Base-by-base conservation (phyloP, 2,113 vertebrate genomes). In the Brachionichthys hirsutus region DNA sequence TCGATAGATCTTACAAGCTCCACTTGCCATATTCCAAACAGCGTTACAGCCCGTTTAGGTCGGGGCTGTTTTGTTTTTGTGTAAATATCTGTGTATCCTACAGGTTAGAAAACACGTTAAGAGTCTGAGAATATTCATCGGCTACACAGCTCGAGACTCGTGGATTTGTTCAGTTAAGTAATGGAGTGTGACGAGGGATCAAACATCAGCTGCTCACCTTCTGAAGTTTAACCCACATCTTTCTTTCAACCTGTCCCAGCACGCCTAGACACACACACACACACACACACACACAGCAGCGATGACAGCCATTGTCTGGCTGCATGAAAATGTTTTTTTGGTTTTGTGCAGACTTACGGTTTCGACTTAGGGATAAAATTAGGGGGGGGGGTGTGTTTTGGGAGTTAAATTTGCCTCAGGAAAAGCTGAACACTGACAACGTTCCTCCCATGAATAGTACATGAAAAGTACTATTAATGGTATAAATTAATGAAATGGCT, bases 161-260 rank as follows among this genome's bases (percentile, higher is more conserved):
- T 62, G 78, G 76, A 80, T 86, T 82, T 72, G 35, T 52, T 74
- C 61, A 75, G 64, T 86, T 76, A 73, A 47, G 64, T 86, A 85
- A 88, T 85, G 41, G 50, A 50, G 10, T 56, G 50, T 86, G 75
- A 81, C 83, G 77, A 68, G 77, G 75, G 86, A 85, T 89, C 76
- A 87, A 83, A 78, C 60, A 77, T 80, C 46, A 16, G 58, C 68
- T 45, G 73, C 47, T 77, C 59, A 49, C 62, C 80, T 30, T 49
- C 65, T 74, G 43, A 65, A 77, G 83, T 80, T 88, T 84, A 89
- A 78, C 84, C 76, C 30, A 85, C 69, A 59, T 85, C 63, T 56
- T n/a, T 62, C 58, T 61, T 57, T 67, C 35, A 63, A 61, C 78
- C 46, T 77, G 77, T 67, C 18, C 24, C 55, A 70, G 54, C 70